Evolutionary conservation across 2,888 invertebrate genomes (phyloP), one percentile per base, ranked within the genome.

Genomic region (Exocentrus adspersus): DNA sequence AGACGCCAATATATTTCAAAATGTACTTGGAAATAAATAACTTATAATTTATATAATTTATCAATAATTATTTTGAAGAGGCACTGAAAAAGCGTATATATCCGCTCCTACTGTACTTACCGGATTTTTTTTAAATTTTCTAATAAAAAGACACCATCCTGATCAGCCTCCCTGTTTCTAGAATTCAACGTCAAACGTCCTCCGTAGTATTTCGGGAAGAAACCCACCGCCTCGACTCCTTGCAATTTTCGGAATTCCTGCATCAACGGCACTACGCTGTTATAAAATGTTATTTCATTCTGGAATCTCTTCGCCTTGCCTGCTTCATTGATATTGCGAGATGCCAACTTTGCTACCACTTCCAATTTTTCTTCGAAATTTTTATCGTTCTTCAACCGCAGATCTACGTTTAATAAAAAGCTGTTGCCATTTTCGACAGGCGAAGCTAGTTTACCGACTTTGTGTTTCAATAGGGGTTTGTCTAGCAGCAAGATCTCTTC

Each of bases 111-210:
- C 1, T 19, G 19, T 46, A 1, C 12, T 12, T 2, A 46, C n/a
- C n/a, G n/a, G n/a, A n/a, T n/a, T n/a, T n/a, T n/a, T n/a, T 24
- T 60, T n/a, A 71, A 45, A 50, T 71, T 71, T 56, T 71, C 62
- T 19, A 71, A 32, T 3, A 71, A 21, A 20, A 71, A 46, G 16
- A 71, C 53, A 10, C 64, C 53, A 46, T 71, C 69, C 12, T 46
- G 37, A 56, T 70, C 70, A 0, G 64, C 45, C 9, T 58, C 50
- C n/a, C 50, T 56, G 28, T 48, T 62, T 2, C 58, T 30, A 1
- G 46, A n/a, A 30, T 64, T 62, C 28, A 71, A 59, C 20, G 60
- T 68, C 10, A 62, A 46, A 43, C 71, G 66, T n/a, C 62, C 57
- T 2, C 67, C 69, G 16, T 62, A 54, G 51, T 50, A 62, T 20